Conservation (phyloP, 2,888 invertebrate species). For the Eurytoma adleriae region DNA sequence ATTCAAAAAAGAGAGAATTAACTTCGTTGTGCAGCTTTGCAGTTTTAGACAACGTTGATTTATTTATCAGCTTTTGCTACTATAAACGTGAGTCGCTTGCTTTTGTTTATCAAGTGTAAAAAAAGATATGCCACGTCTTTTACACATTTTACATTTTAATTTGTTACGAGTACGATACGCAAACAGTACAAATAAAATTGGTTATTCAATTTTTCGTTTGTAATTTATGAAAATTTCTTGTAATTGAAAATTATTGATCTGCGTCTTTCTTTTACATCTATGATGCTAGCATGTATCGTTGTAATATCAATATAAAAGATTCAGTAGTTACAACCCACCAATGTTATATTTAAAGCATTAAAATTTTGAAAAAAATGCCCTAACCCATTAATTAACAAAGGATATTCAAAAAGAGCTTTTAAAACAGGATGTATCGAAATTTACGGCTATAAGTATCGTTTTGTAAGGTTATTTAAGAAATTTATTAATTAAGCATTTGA, state of each 20-base stretch:
- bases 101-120: slow-evolving; percentile 47
- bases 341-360: slow-evolving; percentile 2
- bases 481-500: neutral
- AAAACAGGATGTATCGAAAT: slow-evolving; percentile 25
- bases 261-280: slow-evolving; percentile 6
- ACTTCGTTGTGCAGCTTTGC: slow-evolving; percentile 42
- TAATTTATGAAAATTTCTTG: slow-evolving; percentile 14
- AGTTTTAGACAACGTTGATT: slow-evolving; percentile 20
- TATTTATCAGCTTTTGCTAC: slow-evolving; percentile 44
- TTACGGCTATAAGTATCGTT: slow-evolving; percentile 19
- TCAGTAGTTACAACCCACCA: slow-evolving; percentile 1
- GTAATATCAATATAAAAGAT: neutral
- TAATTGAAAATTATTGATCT: slow-evolving; percentile 10
- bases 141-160: slow-evolving; percentile 17
- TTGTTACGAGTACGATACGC: slow-evolving; percentile 42
- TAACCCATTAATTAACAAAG: slow-evolving; percentile 19
- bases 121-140: slow-evolving; percentile 32
- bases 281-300: slow-evolving; percentile 22
- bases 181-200: neutral
- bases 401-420: slow-evolving; percentile 14
- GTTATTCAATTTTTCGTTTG: neutral
- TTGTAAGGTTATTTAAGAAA: slow-evolving; percentile 18
- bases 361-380: slow-evolving; percentile 4
- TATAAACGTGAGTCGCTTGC: slow-evolving; percentile 51
- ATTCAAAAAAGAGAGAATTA: slow-evolving; percentile 13